Conservation (phyloP, 1,140 invertebrate genomes). For the Drosophila arizonae region DNA sequence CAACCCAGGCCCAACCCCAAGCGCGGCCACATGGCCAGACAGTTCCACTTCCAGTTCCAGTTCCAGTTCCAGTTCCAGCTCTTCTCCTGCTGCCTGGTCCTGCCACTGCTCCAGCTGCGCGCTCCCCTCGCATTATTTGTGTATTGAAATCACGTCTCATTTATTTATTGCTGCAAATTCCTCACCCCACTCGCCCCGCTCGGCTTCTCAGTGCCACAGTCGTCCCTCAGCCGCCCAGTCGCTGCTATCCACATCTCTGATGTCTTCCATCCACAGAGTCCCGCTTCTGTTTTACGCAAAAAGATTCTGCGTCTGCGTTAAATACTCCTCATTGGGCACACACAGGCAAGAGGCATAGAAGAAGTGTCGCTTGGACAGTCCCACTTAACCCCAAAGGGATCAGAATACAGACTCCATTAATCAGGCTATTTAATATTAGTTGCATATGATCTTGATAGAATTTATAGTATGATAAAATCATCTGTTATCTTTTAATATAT, state of each 20-base stretch:
- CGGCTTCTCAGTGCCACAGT: not conserved
- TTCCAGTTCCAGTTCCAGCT: constrained; percentile 35
- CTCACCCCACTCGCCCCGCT: constrained; percentile 16
- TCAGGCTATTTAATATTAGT: no score
- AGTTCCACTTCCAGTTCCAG: constrained; percentile 18
- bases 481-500: no score
- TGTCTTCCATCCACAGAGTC: constrained; percentile 7
- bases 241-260: not conserved
- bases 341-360: constrained; percentile 17
- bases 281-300: constrained; percentile 54
- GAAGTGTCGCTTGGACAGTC: constrained; percentile 44
- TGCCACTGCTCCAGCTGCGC: not conserved
- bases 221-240: constrained; percentile 8
- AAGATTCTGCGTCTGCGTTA: constrained; percentile 57
- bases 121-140: constrained; percentile 72
- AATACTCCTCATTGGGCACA: constrained; percentile 45
- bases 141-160: constrained; percentile 83
- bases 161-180: constrained; percentile 82
- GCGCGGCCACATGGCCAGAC: not conserved
- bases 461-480: no score
- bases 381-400: constrained; percentile 27
- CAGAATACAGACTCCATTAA: no score
- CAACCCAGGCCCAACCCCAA: constrained; percentile 6
- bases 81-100: constrained; percentile 9
- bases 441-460: no score